Conservation (phyloP, 2,888 invertebrate genomes). For the Tanypteryx hageni region DNA sequence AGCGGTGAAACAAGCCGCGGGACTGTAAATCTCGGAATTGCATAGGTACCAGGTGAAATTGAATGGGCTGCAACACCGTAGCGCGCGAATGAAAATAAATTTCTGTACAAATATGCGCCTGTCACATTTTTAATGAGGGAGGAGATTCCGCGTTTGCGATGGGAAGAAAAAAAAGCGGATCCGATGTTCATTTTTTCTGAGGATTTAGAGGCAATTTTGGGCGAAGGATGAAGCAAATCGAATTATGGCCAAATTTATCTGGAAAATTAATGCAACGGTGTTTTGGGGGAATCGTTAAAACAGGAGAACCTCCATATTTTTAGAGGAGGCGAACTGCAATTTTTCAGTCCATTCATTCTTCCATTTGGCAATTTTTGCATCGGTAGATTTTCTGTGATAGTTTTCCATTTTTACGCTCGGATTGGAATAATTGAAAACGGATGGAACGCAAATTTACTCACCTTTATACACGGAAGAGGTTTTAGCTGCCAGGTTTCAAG, state of each 20-base stretch:
- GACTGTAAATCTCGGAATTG: background rate
- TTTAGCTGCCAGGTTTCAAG: no score
- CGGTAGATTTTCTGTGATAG: no score
- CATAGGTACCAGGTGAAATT: constrained; percentile 14
- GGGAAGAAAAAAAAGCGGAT: background rate
- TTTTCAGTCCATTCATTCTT: background rate
- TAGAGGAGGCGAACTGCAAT: background rate
- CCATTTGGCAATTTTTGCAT: background rate
- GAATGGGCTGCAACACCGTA: background rate
- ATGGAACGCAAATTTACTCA: no score
- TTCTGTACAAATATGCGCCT: background rate
- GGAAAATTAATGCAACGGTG: constrained; percentile 10
- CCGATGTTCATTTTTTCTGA: background rate
- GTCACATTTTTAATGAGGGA: background rate
- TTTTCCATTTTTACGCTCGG: no score
- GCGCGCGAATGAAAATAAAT: background rate
- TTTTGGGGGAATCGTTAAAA: background rate
- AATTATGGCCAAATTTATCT: background rate
- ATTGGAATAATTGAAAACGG: no score
- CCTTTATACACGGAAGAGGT: no score
- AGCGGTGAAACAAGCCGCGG: background rate
- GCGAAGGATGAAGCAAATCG: background rate
- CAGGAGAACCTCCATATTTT: background rate
- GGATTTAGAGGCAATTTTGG: background rate
- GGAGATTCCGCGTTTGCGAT: background rate